These are phyloP conservation scores for Panurus biarmicus DNA, from an alignment of 2,113 vertebrate genomes.

Conservation along the genomic window DNA sequence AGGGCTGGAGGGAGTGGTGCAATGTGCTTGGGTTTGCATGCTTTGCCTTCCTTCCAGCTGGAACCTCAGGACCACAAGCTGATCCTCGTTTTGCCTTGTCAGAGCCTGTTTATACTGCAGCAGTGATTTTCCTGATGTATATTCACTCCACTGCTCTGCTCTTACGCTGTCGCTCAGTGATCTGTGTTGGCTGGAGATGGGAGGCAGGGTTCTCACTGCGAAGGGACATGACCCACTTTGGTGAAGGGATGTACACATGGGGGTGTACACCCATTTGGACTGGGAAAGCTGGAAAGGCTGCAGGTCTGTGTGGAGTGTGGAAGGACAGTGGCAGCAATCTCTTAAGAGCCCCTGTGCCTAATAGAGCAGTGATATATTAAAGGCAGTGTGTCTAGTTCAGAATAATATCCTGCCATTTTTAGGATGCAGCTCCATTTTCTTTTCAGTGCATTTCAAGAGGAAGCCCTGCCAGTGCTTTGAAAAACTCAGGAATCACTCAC, in stretches of 20 bases:
- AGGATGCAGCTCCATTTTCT: neutral
- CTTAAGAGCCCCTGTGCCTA: neutral
- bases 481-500: neutral
- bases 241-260: fast-evolving
- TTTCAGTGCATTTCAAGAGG: neutral
- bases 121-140: neutral
- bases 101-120: neutral
- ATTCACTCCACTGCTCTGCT: neutral
- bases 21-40: neutral
- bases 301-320: neutral
- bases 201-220: neutral
- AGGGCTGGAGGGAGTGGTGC: neutral
- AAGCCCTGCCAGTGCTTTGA: neutral
- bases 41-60: neutral
- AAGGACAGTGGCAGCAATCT: neutral
- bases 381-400: neutral
- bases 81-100: neutral
- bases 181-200: neutral
- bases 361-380: neutral
- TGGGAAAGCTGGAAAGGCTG: neutral
- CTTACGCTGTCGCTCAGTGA: neutral
- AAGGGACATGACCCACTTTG: neutral
- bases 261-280: neutral
- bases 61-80: neutral
- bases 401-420: neutral